A percentile compares a stretch with the other conserved stretches of the same genome.
Evolutionary conservation across 2,113 vertebrate species (phyloP).

Genomic region (Anarhynchus alexandrinus): DNA sequence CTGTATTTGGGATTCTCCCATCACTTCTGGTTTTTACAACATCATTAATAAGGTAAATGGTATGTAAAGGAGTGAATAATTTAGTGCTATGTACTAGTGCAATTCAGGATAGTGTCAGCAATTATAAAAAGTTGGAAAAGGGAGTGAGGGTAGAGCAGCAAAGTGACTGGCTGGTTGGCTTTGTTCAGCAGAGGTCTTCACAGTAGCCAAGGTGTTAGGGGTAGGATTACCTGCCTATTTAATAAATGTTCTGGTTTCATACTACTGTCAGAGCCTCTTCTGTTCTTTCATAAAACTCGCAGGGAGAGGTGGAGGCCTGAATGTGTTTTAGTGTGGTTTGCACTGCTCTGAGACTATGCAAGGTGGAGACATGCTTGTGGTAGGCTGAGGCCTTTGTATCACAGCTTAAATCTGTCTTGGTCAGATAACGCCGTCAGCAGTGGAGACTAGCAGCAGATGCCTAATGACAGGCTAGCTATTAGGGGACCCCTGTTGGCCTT

Average conservation of each 20-base stretch:
- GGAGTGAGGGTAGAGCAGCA: neutral
- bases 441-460: neutral
- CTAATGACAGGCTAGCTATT: neutral
- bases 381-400: neutral
- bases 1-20: neutral
- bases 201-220: neutral
- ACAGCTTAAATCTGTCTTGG: neutral
- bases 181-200: neutral
- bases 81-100: neutral
- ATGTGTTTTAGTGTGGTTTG: neutral
- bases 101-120: neutral
- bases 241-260: neutral
- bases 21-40: neutral
- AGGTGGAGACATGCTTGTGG: neutral
- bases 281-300: neutral
- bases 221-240: neutral
- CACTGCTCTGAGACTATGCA: neutral
- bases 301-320: neutral
- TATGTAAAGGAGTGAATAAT: neutral
- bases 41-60: neutral
- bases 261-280: neutral
- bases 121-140: neutral
- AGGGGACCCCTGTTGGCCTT: neutral
- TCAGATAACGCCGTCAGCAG: neutral
- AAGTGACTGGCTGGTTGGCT: neutral